These are phyloP conservation scores for Stenichneumon culpator DNA, from an alignment of 2,888 invertebrate species.

Conservation along the genomic window DNA sequence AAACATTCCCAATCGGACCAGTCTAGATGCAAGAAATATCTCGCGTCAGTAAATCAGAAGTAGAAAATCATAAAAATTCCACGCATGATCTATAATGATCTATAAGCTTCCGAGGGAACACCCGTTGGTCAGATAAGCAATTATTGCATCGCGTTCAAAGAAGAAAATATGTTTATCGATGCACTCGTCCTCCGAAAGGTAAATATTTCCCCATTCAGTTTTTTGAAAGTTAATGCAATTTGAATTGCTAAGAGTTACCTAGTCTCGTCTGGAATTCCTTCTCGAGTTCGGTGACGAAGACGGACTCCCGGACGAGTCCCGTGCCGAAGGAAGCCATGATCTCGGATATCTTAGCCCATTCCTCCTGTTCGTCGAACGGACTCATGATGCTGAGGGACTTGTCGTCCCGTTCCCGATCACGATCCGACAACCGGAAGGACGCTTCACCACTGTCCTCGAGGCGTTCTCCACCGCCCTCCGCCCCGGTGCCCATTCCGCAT, in stretches of 20 bases:
- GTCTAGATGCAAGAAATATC: too few relatives aligned
- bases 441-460: constrained; percentile 83
- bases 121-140: too few relatives aligned
- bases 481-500: constrained; percentile 82
- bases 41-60: too few relatives aligned
- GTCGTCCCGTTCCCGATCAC: constrained; percentile 83
- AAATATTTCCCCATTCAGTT: neutral
- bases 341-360: constrained; percentile 98
- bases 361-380: constrained; percentile 97
- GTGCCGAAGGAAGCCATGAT: constrained; percentile 98
- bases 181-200: neutral
- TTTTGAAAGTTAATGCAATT: neutral
- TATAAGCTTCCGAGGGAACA: too few relatives aligned
- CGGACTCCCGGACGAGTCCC: constrained; percentile 91
- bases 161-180: too few relatives aligned
- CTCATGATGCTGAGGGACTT: constrained; percentile 90
- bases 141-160: too few relatives aligned
- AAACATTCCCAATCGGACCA: neutral
- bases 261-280: constrained; percentile 92
- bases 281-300: constrained; percentile 92
- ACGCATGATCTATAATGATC: too few relatives aligned
- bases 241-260: constrained; percentile 85
- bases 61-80: too few relatives aligned
- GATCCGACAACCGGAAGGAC: constrained; percentile 80
- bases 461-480: constrained; percentile 84